Conservation (phyloP, 2,797 vertebrate species). For the Propithecus deckenii region DNA sequence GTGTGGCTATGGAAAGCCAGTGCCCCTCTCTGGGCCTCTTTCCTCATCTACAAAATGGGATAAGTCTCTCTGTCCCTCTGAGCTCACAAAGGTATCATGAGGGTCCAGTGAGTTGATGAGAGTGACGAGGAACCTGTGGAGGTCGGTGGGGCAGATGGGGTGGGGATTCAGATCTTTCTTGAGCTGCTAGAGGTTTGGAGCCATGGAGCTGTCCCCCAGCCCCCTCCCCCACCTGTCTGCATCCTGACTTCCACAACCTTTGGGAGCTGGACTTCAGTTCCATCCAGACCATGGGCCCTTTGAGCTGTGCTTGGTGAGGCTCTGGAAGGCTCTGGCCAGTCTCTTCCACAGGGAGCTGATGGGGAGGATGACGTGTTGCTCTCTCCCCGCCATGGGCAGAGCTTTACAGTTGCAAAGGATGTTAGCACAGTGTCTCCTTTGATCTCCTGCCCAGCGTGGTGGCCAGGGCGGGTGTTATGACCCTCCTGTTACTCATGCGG, state of each 20-base stretch:
- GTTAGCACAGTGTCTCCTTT: neutral
- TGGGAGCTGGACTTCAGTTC: neutral
- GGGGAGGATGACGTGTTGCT: no score
- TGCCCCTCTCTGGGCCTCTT: neutral
- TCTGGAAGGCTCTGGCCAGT: neutral
- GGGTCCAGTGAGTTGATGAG: neutral
- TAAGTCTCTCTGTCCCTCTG: neutral
- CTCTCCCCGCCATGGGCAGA: neutral
- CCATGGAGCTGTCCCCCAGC: neutral
- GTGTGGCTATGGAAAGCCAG: neutral
- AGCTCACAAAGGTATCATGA: neutral
- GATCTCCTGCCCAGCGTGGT: neutral
- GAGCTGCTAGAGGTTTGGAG: neutral
- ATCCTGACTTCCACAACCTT: neutral
- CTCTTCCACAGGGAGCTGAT: neutral
- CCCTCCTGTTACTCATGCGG: neutral
- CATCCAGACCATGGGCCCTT: neutral
- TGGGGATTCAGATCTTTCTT: neutral
- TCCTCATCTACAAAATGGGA: neutral
- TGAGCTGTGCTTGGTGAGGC: neutral
- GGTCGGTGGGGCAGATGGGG: accelerated
- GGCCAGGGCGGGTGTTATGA: neutral
- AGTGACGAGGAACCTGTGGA: neutral
- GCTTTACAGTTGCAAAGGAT: neutral
- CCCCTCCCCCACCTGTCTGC: neutral